Evolutionary conservation across 2,113 vertebrate species (phyloP).

Genomic region (Gobius niger): DNA sequence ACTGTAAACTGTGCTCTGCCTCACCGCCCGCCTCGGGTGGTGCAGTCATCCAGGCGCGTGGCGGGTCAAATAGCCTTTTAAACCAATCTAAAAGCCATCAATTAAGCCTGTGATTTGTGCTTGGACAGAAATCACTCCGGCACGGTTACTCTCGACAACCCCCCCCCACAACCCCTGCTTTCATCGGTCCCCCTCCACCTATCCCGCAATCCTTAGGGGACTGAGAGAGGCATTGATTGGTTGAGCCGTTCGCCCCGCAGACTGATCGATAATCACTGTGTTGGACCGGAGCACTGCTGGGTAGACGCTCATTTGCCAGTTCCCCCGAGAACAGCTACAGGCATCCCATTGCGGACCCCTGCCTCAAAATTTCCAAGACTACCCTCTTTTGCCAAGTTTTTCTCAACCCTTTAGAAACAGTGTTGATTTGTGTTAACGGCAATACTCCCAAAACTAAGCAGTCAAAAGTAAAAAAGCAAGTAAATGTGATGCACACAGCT

Average conservation of each 20-base stretch:
- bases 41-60: constrained; percentile 12
- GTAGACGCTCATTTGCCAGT: constrained; percentile 65
- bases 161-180: constrained; percentile 26
- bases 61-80: constrained; percentile 45
- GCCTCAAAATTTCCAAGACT: constrained; percentile 15
- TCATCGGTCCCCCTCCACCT: constrained; percentile 23
- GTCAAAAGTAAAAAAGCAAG: no score
- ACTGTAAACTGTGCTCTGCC: constrained; percentile 37
- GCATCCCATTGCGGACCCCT: constrained; percentile 42
- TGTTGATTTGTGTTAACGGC: not conserved
- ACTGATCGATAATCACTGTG: constrained; percentile 73
- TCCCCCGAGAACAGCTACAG: constrained; percentile 65
- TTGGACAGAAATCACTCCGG: constrained; percentile 60
- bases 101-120: constrained; percentile 66
- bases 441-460: not conserved
- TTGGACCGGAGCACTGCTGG: constrained; percentile 43
- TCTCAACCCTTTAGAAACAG: constrained; percentile 19
- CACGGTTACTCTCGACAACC: constrained; percentile 39
- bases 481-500: no score
- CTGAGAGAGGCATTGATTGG: constrained; percentile 75
- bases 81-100: constrained; percentile 60
- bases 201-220: constrained; percentile 58
- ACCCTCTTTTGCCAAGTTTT: constrained; percentile 18
- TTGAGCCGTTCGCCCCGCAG: constrained; percentile 66
- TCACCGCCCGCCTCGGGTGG: constrained; percentile 19